These are phyloP conservation scores for Ceyx margarethae DNA, from an alignment of 2,113 vertebrate species.

Conservation along the genomic window DNA sequence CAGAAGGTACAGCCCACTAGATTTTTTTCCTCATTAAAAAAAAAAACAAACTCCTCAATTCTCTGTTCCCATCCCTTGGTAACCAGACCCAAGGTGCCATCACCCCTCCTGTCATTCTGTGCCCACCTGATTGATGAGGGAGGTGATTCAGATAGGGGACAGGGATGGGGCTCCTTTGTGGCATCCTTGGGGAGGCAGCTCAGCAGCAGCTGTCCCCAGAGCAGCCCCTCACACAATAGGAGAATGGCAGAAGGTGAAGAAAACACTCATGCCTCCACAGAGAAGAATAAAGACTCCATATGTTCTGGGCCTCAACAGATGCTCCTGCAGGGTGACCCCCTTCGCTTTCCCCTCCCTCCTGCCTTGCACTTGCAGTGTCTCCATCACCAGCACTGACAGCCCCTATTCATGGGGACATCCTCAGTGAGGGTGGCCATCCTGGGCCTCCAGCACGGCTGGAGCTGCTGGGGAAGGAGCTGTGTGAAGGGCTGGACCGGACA, in stretches of 20 bases:
- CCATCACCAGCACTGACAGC: constrained; percentile 4
- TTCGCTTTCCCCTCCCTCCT: not conserved
- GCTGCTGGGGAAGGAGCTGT: not conserved
- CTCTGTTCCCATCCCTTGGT: not conserved
- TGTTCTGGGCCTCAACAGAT: constrained; percentile 76
- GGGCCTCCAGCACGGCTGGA: not conserved
- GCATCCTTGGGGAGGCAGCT: not conserved
- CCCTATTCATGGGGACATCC: constrained; percentile 15
- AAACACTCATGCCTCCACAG: constrained; percentile 69
- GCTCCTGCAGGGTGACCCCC: constrained; percentile 42
- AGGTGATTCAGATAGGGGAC: not conserved
- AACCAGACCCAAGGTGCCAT: not conserved
- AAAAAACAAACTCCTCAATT: not conserved
- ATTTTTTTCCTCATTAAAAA: not conserved
- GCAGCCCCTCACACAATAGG: constrained; percentile 11
- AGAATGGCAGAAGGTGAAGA: constrained; percentile 64
- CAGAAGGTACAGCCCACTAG: not conserved
- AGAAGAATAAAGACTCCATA: constrained; percentile 72
- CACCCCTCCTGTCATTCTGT: not conserved
- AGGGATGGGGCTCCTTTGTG: not conserved
- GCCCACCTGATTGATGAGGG: constrained; percentile 6
- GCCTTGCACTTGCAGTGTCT: not conserved
- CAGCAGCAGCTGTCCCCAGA: constrained; percentile 56
- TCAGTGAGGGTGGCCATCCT: not conserved
- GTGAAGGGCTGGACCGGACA: accelerated